Evolutionary conservation across 1,140 invertebrate species (phyloP).

Genomic region (Rhyzopertha dominica): DNA sequence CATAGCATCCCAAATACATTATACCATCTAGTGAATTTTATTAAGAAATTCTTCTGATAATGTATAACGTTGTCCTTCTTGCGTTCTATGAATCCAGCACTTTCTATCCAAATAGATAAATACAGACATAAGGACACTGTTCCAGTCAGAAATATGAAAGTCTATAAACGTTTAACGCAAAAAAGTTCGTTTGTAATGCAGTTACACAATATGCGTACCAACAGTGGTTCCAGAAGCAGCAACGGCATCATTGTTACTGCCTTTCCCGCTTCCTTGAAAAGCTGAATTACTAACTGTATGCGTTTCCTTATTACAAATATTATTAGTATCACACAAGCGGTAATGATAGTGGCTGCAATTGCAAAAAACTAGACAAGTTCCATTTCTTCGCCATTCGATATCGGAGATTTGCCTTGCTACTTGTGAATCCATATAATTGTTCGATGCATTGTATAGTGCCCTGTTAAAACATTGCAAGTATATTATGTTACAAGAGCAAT

Average conservation of each 20-base stretch:
- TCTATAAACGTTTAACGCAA: no score
- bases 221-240: slow-evolving; percentile 69
- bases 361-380: slow-evolving; percentile 53
- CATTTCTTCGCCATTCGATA: slow-evolving; percentile 21
- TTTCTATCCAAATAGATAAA: slow-evolving; percentile 58
- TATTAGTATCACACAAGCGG: slow-evolving; percentile 60
- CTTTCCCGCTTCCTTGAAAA: slow-evolving; percentile 74
- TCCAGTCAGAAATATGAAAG: slow-evolving; percentile 54
- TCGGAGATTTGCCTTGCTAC: slow-evolving; percentile 9
- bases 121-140: slow-evolving; percentile 58
- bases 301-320: slow-evolving; percentile 68
- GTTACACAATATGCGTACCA: slow-evolving; percentile 49
- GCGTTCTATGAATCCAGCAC: slow-evolving; percentile 52
- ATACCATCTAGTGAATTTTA: slow-evolving; percentile 46
- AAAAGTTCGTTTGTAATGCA: no score
- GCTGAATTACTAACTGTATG: slow-evolving; percentile 61
- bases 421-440: slow-evolving; percentile 3
- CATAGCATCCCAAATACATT: slow-evolving; percentile 64
- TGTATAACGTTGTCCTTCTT: slow-evolving; percentile 46
- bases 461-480: no score
- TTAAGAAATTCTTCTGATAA: slow-evolving; percentile 51
- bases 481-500: no score
- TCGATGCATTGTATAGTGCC: slow-evolving; percentile 25
- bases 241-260: slow-evolving; percentile 65
- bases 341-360: slow-evolving; percentile 57